Percentiles rank a stretch among this genome's conserved stretches.
Conservation (phyloP, 35 echinoderm and acorn worm genomes). For the Eucidaris tribuloides region DNA sequence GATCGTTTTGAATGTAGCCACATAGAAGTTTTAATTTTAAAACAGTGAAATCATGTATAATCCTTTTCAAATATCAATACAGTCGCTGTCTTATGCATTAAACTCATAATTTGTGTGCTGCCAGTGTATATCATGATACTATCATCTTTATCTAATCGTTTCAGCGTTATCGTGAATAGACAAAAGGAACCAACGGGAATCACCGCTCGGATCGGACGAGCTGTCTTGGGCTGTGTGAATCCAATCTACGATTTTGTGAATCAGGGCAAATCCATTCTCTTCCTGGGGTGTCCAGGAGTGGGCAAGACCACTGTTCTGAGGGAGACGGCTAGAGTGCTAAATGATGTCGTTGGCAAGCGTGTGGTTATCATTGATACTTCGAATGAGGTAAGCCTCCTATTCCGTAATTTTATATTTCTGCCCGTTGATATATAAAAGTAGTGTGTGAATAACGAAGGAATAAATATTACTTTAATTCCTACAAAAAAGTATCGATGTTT, state of each 20-base stretch:
- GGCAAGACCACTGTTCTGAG: conserved; percentile 78
- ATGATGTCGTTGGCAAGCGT: conserved; percentile 35
- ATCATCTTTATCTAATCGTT: background rate
- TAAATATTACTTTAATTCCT: background rate
- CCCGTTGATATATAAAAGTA: background rate
- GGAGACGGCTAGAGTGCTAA: conserved; percentile 56
- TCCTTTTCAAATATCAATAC: background rate
- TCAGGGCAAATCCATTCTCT: conserved; percentile 35
- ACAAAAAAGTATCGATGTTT: background rate
- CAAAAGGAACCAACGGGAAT: conserved; percentile 39
- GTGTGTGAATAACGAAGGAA: background rate
- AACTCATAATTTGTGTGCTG: background rate
- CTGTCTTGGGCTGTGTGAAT: conserved; percentile 48
- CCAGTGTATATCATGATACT: background rate
- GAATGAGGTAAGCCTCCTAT: conserved; percentile 44
- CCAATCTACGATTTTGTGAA: conserved; percentile 55
- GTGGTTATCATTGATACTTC: conserved; percentile 64
- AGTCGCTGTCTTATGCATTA: too few species aligned
- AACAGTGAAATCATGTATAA: background rate
- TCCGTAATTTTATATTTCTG: background rate
- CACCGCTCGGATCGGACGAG: conserved; percentile 27
- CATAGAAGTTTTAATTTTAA: background rate
- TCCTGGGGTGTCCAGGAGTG: conserved; percentile 54
- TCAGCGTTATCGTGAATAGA: conserved; percentile 28
- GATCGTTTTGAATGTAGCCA: background rate